Evolutionary conservation across 2,113 vertebrate species (phyloP).

Genomic region (Corythornis cristatus): DNA sequence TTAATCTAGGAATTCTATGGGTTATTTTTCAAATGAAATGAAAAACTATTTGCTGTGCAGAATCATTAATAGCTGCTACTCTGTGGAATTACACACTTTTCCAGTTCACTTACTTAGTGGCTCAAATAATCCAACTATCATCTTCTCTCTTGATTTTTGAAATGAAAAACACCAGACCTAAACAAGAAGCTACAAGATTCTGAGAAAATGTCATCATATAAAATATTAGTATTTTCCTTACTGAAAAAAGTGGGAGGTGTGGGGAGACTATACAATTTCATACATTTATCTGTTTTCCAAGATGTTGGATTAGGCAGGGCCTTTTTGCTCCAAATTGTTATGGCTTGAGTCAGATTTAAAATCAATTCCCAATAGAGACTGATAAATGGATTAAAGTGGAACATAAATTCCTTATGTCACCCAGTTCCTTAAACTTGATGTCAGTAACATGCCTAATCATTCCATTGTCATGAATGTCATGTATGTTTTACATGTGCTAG

Average conservation of each 20-base stretch:
- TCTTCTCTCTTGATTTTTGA: constrained; percentile 1
- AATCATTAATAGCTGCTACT: neutral
- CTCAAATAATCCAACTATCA: neutral
- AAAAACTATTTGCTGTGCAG: neutral
- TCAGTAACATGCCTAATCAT: constrained; percentile 73
- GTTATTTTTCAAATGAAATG: neutral
- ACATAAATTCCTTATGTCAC: constrained; percentile 72
- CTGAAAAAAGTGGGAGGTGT: neutral
- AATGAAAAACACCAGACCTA: neutral
- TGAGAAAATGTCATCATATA: neutral
- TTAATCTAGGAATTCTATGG: neutral
- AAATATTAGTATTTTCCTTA: neutral
- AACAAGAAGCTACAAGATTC: neutral
- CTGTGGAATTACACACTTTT: neutral
- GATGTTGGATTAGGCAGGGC: constrained; percentile 4
- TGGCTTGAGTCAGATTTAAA: constrained; percentile 68
- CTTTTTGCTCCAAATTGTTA: neutral
- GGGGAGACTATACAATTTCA: neutral
- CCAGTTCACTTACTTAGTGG: neutral
- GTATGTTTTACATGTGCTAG: constrained; percentile 61
- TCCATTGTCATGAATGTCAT: constrained; percentile 72
- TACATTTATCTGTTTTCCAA: constrained; percentile 21
- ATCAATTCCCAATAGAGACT: constrained; percentile 55
- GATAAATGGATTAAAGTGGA: constrained; percentile 75
- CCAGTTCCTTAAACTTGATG: constrained; percentile 69